Evolutionary conservation across 1,140 invertebrate species (phyloP).

Genomic region (Drosophila tani): DNA sequence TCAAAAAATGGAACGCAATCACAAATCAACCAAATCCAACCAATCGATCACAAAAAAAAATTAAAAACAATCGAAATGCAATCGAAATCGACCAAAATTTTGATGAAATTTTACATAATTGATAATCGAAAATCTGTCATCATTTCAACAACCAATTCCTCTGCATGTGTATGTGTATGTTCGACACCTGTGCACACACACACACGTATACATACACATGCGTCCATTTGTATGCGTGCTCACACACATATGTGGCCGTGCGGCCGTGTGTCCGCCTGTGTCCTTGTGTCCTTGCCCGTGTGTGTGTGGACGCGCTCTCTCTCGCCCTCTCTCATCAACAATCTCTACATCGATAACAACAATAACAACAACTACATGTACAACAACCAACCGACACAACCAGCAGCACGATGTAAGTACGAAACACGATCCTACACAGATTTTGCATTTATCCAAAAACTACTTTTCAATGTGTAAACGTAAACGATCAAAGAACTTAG

Average conservation of each 20-base stretch:
- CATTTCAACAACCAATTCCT: slow-evolving; percentile 15
- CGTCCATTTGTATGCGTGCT: slow-evolving; percentile 38
- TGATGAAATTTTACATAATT: slow-evolving; percentile 20
- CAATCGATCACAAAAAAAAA: slow-evolving; percentile 19
- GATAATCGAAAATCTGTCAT: slow-evolving; percentile 28
- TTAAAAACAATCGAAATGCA: slow-evolving; percentile 19
- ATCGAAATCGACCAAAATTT: slow-evolving; percentile 40
- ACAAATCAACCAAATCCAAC: slow-evolving; percentile 18
- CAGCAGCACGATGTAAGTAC: slow-evolving; percentile 85
- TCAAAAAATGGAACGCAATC: slow-evolving; percentile 16
- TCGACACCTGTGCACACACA: slow-evolving; percentile 34
- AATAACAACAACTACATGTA: slow-evolving; percentile 65
- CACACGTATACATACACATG: slow-evolving; percentile 56
- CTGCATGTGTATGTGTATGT: slow-evolving; percentile 57
- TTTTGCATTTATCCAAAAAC: slow-evolving; percentile 72
- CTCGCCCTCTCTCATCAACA: slow-evolving; percentile 55
- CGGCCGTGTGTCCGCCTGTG: too few species aligned
- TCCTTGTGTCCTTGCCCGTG: slow-evolving; percentile 35
- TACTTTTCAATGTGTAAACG: slow-evolving; percentile 67
- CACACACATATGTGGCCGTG: slow-evolving; percentile 40
- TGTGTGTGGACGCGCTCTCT: slow-evolving; percentile 56
- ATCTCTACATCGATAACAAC: slow-evolving; percentile 58
- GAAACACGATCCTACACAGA: slow-evolving; percentile 78
- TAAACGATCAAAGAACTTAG: slow-evolving; percentile 65
- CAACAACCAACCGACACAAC: slow-evolving; percentile 77